These are phyloP conservation scores for Andricus grossulariae DNA, from an alignment of 1,140 invertebrate species.

Conservation along the genomic window DNA sequence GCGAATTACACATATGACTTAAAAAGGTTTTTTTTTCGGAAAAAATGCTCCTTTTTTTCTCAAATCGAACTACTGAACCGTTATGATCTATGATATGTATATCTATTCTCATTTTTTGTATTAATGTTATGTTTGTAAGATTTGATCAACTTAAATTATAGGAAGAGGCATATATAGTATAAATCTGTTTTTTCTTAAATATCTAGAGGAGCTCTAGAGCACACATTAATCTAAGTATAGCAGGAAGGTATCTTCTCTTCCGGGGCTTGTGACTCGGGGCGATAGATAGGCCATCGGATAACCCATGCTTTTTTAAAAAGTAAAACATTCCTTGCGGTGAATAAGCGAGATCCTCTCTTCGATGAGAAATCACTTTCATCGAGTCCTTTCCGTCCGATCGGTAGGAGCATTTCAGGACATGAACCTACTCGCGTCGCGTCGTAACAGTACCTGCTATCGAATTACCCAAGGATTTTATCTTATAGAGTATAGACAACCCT, in stretches of 20 bases:
- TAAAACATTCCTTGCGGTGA: constrained; percentile 24
- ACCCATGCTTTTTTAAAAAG: background rate
- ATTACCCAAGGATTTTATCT: constrained; percentile 44
- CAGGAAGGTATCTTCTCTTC: constrained; percentile 20
- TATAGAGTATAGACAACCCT: constrained; percentile 22
- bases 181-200: background rate
- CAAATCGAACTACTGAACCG: no score
- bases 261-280: constrained; percentile 17
- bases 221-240: constrained; percentile 9
- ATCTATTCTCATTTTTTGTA: background rate
- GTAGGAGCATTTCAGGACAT: constrained; percentile 44
- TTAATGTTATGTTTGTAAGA: background rate
- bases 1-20: no score
- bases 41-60: no score
- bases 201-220: background rate
- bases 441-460: constrained; percentile 48
- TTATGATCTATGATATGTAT: no score
- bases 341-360: constrained; percentile 34
- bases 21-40: no score
- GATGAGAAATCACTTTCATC: constrained; percentile 56
- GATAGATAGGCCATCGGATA: constrained; percentile 10
- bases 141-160: constrained; percentile 5
- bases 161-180: background rate
- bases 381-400: constrained; percentile 42
- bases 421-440: constrained; percentile 34